phyloP scores from a whole-genome alignment of 2,113 vertebrate genomes.

The Leptobrachium leishanense region DNA sequence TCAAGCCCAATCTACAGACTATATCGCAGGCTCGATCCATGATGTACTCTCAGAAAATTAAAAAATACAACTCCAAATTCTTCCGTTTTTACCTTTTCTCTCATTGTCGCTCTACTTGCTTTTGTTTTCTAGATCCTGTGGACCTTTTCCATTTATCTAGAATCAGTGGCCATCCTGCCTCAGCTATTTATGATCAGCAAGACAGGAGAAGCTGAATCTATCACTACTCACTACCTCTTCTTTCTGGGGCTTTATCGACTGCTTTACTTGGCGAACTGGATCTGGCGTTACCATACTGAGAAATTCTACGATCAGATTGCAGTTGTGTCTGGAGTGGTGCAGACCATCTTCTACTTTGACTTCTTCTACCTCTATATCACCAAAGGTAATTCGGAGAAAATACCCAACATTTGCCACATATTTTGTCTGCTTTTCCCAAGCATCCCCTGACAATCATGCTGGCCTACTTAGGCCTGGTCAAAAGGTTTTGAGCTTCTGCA shows the following conservation, averaged over 20 bases:
- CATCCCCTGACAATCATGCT: too few species aligned
- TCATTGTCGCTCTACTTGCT: neutral
- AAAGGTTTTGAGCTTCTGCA: too few species aligned
- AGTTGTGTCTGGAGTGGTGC: slow-evolving; percentile 90
- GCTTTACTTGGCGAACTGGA: slow-evolving; percentile 95
- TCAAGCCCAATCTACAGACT: too few species aligned
- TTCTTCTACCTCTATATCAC: slow-evolving; percentile 98
- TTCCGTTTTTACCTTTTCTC: neutral
- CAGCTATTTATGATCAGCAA: slow-evolving; percentile 98
- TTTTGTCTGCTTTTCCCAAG: too few species aligned
- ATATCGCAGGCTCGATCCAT: too few species aligned
- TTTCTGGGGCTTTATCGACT: slow-evolving; percentile 91
- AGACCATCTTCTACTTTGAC: slow-evolving; percentile 98
- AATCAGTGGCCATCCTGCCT: slow-evolving; percentile 92
- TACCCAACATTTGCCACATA: too few species aligned
- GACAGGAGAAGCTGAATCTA: slow-evolving; percentile 93
- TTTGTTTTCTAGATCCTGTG: slow-evolving; percentile 80
- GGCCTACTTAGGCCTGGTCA: too few species aligned
- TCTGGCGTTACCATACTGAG: slow-evolving; percentile 92
- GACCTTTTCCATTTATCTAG: slow-evolving; percentile 98
- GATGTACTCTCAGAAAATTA: too few species aligned
- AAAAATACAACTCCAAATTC: too few species aligned
- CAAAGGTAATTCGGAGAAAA: slow-evolving; percentile 70
- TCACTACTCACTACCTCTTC: slow-evolving; percentile 95
- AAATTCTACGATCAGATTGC: slow-evolving; percentile 93